Evolutionary conservation across 2,113 vertebrate genomes (phyloP).

Genomic region (Odocoileus hemionus): DNA sequence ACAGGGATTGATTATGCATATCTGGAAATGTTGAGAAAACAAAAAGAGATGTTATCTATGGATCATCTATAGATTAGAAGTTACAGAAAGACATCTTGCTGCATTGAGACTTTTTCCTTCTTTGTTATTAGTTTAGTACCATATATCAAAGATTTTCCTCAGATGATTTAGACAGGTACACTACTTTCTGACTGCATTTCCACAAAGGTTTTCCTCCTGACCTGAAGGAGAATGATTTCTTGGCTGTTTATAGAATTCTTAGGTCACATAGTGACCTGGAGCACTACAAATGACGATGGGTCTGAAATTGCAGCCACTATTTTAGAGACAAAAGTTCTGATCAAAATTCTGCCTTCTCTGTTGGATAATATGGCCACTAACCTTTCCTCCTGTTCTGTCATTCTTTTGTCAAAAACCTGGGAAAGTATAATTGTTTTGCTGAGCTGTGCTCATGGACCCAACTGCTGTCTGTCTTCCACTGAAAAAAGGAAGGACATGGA

Average conservation of each 20-base stretch:
- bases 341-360: neutral
- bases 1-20: neutral
- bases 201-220: neutral
- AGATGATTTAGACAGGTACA: neutral
- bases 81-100: neutral
- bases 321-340: neutral
- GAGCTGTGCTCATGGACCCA: neutral
- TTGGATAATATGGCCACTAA: neutral
- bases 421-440: neutral
- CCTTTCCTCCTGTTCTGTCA: neutral
- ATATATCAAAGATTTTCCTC: neutral
- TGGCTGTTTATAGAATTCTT: neutral
- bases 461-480: neutral
- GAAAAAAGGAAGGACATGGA: neutral
- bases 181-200: neutral
- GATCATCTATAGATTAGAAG: neutral
- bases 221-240: neutral
- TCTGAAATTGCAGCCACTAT: neutral
- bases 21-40: neutral
- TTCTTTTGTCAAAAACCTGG: neutral
- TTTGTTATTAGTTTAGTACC: neutral
- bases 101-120: neutral
- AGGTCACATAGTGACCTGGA: fast-evolving
- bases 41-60: neutral
- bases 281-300: neutral